Percentiles rank a stretch among this genome's conserved stretches.
phyloP scores from a whole-genome alignment of 2,888 invertebrate genomes.

The Pediacus dermestoides region DNA sequence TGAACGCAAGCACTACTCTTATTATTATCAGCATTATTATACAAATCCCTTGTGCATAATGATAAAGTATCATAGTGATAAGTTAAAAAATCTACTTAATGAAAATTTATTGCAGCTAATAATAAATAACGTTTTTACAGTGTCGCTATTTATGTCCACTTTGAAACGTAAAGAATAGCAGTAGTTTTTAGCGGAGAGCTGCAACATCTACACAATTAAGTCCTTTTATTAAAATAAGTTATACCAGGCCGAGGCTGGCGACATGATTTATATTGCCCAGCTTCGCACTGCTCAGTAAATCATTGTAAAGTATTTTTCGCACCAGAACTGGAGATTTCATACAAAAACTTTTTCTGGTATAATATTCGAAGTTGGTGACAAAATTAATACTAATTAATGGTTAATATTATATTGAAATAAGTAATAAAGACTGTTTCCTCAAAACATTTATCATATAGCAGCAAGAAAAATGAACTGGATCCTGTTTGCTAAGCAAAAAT shows the following conservation, averaged over 20 bases:
- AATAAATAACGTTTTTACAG: slow-evolving; percentile 15
- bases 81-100: slow-evolving; percentile 13
- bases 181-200: slow-evolving; percentile 13
- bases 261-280: slow-evolving; percentile 11
- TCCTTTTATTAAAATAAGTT: slow-evolving; percentile 19
- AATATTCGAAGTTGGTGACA: no score
- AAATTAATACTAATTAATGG: no score
- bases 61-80: slow-evolving; percentile 2
- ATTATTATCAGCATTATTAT: no score
- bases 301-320: slow-evolving; percentile 11
- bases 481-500: no score
- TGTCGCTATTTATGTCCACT: slow-evolving; percentile 15
- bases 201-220: slow-evolving; percentile 17
- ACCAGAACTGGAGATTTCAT: not conserved
- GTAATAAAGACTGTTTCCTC: no score
- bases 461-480: no score
- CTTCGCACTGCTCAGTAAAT: slow-evolving; percentile 8
- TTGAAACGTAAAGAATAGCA: slow-evolving; percentile 16
- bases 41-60: no score
- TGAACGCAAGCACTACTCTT: not conserved
- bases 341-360: no score
- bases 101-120: slow-evolving; percentile 17
- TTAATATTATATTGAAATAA: no score
- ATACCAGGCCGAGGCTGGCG: slow-evolving; percentile 7
- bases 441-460: no score